Evolutionary conservation across 2,797 vertebrate genomes (phyloP).

Genomic region (Bradypodion ventrale): DNA sequence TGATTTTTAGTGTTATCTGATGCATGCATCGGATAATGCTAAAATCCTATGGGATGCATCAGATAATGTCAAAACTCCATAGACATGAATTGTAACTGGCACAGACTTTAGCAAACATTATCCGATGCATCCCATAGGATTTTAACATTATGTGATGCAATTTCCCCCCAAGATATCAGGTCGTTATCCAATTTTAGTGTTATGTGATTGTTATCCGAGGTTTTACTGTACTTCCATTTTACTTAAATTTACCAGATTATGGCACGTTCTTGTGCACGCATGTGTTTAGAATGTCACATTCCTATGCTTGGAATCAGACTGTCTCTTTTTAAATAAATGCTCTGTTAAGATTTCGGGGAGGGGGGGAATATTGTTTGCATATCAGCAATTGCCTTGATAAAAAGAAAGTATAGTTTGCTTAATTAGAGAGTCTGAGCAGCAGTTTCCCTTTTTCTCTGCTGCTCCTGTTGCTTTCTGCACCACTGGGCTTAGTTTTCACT

Average conservation of each 20-base stretch:
- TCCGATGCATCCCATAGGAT: too few relatives aligned
- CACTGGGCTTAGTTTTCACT: constrained; percentile 4
- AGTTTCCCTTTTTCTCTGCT: too few relatives aligned
- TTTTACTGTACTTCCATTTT: background rate
- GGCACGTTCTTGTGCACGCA: background rate
- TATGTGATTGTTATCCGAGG: too few relatives aligned
- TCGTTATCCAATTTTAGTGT: too few relatives aligned
- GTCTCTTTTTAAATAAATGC: background rate
- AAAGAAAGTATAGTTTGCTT: background rate
- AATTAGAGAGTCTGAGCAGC: background rate
- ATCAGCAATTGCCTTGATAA: background rate
- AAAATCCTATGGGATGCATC: too few relatives aligned
- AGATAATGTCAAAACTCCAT: too few relatives aligned
- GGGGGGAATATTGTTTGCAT: background rate
- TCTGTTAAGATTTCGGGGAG: background rate
- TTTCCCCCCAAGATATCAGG: too few relatives aligned
- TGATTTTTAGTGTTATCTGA: too few relatives aligned
- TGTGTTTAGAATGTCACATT: background rate
- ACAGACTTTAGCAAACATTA: too few relatives aligned
- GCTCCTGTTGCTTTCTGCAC: constrained; percentile 5
- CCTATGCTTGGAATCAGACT: background rate
- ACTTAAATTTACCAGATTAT: background rate
- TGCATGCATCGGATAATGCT: too few relatives aligned
- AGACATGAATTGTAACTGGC: too few relatives aligned
- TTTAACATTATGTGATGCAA: too few relatives aligned